phyloP scores from a whole-genome alignment of 2,113 vertebrate genomes.

The Halcyon senegalensis region DNA sequence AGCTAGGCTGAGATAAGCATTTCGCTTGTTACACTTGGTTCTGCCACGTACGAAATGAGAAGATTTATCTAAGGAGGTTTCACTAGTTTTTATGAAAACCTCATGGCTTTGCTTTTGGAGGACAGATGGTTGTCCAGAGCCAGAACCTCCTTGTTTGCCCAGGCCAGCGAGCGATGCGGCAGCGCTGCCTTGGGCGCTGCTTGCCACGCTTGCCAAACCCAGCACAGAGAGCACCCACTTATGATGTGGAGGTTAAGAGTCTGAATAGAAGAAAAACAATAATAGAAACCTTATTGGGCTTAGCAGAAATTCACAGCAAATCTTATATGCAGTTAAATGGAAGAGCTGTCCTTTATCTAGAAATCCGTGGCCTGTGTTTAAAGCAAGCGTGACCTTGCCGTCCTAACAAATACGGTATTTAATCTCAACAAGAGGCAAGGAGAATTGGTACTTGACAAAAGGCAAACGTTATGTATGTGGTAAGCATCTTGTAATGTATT shows the following conservation, averaged over 20 bases:
- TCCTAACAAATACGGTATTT: not conserved
- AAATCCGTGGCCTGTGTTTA: not conserved
- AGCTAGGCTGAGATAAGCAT: not conserved
- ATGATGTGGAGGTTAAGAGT: not conserved
- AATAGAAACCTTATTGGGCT: not conserved
- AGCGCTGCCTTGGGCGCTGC: not conserved
- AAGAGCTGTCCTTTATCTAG: not conserved
- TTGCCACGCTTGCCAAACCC: not conserved
- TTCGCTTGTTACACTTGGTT: not conserved
- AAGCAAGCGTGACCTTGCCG: not conserved
- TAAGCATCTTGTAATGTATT: not conserved
- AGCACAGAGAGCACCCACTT: not conserved
- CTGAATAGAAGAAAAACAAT: not conserved
- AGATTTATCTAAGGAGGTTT: not conserved
- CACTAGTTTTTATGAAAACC: not conserved
- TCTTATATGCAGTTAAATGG: not conserved
- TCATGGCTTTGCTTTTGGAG: not conserved
- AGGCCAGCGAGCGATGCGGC: not conserved
- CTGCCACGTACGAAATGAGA: not conserved
- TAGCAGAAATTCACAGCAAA: not conserved
- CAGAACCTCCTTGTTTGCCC: accelerated
- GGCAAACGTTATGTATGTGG: not conserved
- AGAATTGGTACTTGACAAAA: not conserved
- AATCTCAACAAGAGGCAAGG: not conserved
- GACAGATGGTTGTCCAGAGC: not conserved